These are phyloP conservation scores for Myrmecophaga tridactyla DNA, from an alignment of 2,113 vertebrate species.

Conservation along the genomic window DNA sequence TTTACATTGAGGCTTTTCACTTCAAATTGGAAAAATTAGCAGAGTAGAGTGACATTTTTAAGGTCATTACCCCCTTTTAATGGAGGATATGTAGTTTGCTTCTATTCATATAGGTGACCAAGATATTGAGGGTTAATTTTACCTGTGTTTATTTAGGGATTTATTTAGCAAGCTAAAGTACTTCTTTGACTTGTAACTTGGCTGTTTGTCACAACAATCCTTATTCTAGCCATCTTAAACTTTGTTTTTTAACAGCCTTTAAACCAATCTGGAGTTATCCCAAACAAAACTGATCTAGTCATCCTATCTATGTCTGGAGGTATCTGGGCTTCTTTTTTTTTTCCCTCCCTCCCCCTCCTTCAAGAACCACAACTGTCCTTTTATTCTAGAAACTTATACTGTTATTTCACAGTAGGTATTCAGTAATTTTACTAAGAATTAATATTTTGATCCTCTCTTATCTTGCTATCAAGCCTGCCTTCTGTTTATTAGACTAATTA, in stretches of 20 bases:
- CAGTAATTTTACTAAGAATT: background rate
- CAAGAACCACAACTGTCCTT: background rate
- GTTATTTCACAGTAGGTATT: background rate
- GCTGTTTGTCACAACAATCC: background rate
- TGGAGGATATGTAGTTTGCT: background rate
- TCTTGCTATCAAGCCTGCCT: background rate
- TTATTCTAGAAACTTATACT: background rate
- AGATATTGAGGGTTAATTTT: background rate
- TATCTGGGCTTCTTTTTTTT: fast-evolving
- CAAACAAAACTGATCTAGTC: background rate
- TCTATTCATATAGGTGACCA: background rate
- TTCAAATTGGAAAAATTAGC: background rate
- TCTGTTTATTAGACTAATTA: background rate
- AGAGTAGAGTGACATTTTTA: background rate
- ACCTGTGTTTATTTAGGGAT: background rate
- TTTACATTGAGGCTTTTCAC: background rate
- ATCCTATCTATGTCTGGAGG: background rate
- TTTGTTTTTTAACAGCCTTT: background rate
- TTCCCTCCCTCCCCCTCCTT: background rate
- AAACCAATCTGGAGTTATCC: background rate
- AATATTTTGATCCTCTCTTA: background rate
- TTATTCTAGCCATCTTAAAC: background rate
- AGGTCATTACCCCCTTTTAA: background rate
- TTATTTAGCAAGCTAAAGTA: background rate
- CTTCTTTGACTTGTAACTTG: background rate